These are phyloP conservation scores for Microtus ochrogaster DNA, from an alignment of 2,113 vertebrate genomes.

Conservation along the genomic window DNA sequence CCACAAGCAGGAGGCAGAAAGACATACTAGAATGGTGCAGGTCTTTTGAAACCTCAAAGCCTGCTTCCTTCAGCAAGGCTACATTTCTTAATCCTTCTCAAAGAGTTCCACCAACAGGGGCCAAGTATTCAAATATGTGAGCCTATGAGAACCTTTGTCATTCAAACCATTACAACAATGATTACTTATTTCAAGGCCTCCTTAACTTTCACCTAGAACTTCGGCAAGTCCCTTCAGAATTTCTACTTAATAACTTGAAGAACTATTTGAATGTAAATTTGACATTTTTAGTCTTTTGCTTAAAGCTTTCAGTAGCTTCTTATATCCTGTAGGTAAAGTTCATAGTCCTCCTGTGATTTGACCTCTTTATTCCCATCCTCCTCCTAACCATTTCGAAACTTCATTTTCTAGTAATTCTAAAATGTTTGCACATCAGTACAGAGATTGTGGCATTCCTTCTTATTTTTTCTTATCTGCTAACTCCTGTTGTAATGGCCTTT, in stretches of 20 bases:
- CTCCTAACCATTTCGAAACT: not conserved
- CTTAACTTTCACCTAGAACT: not conserved
- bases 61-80: not conserved
- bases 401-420: not conserved
- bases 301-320: conserved; percentile 15
- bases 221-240: not conserved
- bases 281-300: not conserved
- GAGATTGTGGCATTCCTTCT: not conserved
- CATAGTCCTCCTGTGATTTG: not conserved
- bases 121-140: not conserved
- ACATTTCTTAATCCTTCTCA: not conserved
- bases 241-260: conserved; percentile 40
- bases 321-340: conserved; percentile 8
- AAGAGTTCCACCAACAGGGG: not conserved
- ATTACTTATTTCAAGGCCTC: not conserved
- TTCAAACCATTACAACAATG: not conserved
- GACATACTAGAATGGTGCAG: not conserved
- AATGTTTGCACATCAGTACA: not conserved
- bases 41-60: not conserved
- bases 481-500: not conserved
- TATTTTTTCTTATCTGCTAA: not conserved
- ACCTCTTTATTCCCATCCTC: not conserved
- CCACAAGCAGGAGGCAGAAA: not conserved
- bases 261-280: conserved; percentile 40
- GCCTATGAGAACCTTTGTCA: not conserved